phyloP scores from a whole-genome alignment of 2,888 invertebrate species.

The Sphinx pinastri region DNA sequence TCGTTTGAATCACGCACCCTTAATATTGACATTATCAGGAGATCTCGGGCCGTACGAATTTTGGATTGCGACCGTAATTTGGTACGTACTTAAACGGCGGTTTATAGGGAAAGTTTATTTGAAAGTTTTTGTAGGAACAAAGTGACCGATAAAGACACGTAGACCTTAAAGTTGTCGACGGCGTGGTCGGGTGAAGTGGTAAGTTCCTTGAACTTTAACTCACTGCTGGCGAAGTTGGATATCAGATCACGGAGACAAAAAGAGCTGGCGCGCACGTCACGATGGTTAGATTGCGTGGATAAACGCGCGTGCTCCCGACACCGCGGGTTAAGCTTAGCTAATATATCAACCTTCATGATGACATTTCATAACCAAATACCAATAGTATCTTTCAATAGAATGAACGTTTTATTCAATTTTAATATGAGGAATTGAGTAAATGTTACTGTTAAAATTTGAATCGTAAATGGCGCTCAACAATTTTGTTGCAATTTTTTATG shows the following conservation, averaged over 20 bases:
- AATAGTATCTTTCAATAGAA: neutral
- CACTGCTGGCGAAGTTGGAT: slow-evolving; percentile 62
- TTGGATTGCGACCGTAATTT: slow-evolving; percentile 38
- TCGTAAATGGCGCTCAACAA: too few relatives aligned
- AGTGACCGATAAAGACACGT: slow-evolving; percentile 55
- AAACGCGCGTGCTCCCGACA: slow-evolving; percentile 58
- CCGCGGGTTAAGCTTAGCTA: slow-evolving; percentile 52
- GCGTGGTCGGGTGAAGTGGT: slow-evolving; percentile 54
- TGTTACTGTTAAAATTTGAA: neutral
- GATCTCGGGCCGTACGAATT: slow-evolving; percentile 29
- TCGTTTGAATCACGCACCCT: slow-evolving; percentile 38
- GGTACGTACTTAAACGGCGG: slow-evolving; percentile 29
- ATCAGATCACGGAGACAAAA: slow-evolving; percentile 69
- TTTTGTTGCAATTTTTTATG: too few relatives aligned
- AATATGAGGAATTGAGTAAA: neutral
- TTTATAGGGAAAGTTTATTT: slow-evolving; percentile 36
- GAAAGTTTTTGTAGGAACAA: slow-evolving; percentile 45
- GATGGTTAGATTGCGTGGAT: slow-evolving; percentile 64
- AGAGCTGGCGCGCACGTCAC: slow-evolving; percentile 57
- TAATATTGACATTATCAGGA: slow-evolving; percentile 31
- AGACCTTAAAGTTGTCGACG: slow-evolving; percentile 55
- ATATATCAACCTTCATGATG: slow-evolving; percentile 33
- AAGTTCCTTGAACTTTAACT: slow-evolving; percentile 67
- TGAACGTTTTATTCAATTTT: neutral
- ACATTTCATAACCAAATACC: slow-evolving; percentile 37